These are phyloP conservation scores for Parauchenoglanis ngamensis DNA, from an alignment of 2,797 vertebrate species.

Conservation along the genomic window DNA sequence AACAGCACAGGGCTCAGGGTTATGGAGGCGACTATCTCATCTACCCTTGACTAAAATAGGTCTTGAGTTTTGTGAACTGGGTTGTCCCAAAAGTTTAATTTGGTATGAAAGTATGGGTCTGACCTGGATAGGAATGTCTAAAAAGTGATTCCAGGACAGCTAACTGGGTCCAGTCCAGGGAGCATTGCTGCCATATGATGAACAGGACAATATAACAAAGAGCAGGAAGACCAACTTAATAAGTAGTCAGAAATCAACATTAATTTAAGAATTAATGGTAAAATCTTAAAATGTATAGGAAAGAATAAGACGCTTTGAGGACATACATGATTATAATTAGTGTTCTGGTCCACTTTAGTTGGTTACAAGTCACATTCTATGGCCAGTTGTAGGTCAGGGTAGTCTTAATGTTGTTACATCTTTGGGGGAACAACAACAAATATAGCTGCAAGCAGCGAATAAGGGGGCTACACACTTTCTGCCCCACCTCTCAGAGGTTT, in stretches of 20 bases:
- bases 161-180: slow-evolving; percentile 43
- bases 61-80: slow-evolving; percentile 43
- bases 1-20: background rate
- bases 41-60: slow-evolving; percentile 47
- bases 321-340: background rate
- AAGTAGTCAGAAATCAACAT: background rate
- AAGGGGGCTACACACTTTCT: background rate
- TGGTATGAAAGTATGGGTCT: slow-evolving; percentile 37
- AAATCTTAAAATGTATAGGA: background rate
- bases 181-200: slow-evolving; percentile 33
- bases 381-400: background rate
- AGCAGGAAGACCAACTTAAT: background rate
- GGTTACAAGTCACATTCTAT: background rate
- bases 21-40: background rate
- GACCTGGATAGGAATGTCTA: slow-evolving; percentile 45
- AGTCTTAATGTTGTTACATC: background rate
- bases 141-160: slow-evolving; percentile 49
- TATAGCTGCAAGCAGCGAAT: background rate
- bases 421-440: background rate
- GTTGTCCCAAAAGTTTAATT: slow-evolving; percentile 41
- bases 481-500: background rate
- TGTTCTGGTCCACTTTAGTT: background rate
- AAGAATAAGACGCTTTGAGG: background rate
- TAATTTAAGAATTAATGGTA: too few species aligned
- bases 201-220: slow-evolving; percentile 22